These are phyloP conservation scores for Poeciliopsis turneri DNA, from an alignment of 2,797 vertebrate species.

Conservation along the genomic window DNA sequence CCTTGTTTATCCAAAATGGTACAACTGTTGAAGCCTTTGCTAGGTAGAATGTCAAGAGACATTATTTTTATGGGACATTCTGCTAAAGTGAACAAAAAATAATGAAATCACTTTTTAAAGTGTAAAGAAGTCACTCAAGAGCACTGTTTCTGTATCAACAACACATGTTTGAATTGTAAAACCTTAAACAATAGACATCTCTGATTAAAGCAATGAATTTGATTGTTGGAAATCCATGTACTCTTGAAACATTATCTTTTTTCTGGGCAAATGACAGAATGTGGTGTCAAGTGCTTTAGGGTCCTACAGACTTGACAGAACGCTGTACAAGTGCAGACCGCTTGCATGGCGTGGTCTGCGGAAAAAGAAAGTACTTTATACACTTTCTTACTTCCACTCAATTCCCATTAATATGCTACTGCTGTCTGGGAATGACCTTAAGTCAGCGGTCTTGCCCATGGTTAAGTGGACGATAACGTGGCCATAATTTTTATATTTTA, in stretches of 20 bases:
- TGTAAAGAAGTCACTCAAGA: background rate
- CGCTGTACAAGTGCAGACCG: no score
- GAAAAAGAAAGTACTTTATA: no score
- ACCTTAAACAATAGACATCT: background rate
- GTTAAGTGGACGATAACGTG: background rate
- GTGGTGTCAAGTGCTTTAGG: no score
- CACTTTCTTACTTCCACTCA: background rate
- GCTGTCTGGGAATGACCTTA: background rate
- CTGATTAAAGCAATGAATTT: background rate
- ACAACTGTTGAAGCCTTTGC: background rate
- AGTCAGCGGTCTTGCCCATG: background rate
- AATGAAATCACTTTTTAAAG: background rate
- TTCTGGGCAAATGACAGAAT: no score
- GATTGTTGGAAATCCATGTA: background rate
- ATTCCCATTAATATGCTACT: background rate
- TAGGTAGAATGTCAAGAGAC: background rate
- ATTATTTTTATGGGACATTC: background rate
- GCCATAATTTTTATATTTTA: background rate
- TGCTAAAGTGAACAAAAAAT: background rate
- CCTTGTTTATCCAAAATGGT: conserved; percentile 14
- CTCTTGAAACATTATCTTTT: background rate
- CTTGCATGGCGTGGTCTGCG: no score
- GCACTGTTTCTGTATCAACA: background rate
- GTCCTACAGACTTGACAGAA: no score
- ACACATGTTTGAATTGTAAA: background rate